Percentiles rank a stretch among this genome's conserved stretches.
Evolutionary conservation across 2,797 vertebrate species (phyloP).

Genomic region (Gambusia yucatana): DNA sequence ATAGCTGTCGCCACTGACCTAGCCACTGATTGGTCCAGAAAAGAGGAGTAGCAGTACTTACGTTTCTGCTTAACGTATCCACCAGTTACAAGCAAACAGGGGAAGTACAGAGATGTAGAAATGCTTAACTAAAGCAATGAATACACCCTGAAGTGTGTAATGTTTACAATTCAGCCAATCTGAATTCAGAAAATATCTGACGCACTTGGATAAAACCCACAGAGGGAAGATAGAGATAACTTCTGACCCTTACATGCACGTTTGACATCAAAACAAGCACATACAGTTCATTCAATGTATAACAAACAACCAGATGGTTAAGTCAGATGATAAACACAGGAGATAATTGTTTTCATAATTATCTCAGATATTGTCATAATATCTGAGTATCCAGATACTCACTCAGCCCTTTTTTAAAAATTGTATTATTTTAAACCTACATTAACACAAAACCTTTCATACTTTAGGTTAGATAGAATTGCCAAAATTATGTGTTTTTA

Average conservation of each 20-base stretch:
- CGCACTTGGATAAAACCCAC: conserved; percentile 5
- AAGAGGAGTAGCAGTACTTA: conserved; percentile 63
- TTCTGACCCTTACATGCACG: conserved; percentile 15
- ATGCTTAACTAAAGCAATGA: neutral
- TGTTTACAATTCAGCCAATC: neutral
- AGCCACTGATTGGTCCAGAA: conserved; percentile 63
- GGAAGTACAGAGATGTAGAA: neutral
- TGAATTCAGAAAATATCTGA: conserved; percentile 1
- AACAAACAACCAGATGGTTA: neutral
- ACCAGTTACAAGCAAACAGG: conserved; percentile 34
- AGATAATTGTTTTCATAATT: neutral
- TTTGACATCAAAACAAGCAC: conserved; percentile 18
- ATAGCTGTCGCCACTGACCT: conserved; percentile 61
- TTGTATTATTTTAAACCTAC: neutral
- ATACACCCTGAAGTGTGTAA: conserved; percentile 4
- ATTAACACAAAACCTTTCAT: neutral
- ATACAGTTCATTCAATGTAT: neutral
- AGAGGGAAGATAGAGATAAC: conserved; percentile 31
- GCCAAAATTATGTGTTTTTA: neutral
- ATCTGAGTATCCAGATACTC: neutral
- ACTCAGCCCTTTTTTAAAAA: neutral
- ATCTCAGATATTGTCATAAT: too few species aligned
- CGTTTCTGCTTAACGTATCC: conserved; percentile 27
- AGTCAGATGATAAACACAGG: neutral
- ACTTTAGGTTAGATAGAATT: neutral